Percentiles rank a stretch among this genome's conserved stretches.
Conservation (phyloP, 2,797 vertebrate species). For the Scolopax bukidnonensis region DNA sequence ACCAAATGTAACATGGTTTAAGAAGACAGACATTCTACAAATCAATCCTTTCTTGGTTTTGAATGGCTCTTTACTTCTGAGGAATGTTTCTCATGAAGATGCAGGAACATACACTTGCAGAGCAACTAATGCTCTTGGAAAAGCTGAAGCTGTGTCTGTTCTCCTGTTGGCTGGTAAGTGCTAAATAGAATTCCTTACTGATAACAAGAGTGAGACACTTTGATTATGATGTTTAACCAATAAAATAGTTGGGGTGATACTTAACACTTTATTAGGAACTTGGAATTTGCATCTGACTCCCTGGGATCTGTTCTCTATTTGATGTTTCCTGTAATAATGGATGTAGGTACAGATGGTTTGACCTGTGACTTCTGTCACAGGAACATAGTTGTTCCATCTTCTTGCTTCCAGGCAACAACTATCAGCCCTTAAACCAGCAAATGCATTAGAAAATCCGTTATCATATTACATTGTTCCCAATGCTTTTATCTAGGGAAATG, state of each 20-base stretch:
- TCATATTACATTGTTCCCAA: background rate
- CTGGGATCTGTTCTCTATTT: background rate
- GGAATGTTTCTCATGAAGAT: constrained; percentile 78
- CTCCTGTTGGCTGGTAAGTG: constrained; percentile 81
- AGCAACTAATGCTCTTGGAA: constrained; percentile 84
- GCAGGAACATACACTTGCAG: constrained; percentile 84
- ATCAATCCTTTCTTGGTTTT: constrained; percentile 63
- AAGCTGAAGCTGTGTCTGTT: constrained; percentile 74
- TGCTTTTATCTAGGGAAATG: background rate
- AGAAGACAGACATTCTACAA: constrained; percentile 69
- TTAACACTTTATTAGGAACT: background rate
- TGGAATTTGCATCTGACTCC: background rate
- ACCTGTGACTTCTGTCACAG: background rate
- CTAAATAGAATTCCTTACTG: background rate
- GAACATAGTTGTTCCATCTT: background rate
- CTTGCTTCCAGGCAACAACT: background rate
- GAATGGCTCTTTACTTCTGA: constrained; percentile 85
- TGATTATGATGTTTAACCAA: background rate
- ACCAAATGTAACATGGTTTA: constrained; percentile 84
- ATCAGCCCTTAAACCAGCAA: background rate
- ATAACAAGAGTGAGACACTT: background rate
- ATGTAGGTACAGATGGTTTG: background rate
- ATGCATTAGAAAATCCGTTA: background rate
- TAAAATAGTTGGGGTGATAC: background rate
- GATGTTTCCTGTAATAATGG: background rate